phyloP scores from a whole-genome alignment of 2,797 vertebrate species.

The Florisuga fusca region DNA sequence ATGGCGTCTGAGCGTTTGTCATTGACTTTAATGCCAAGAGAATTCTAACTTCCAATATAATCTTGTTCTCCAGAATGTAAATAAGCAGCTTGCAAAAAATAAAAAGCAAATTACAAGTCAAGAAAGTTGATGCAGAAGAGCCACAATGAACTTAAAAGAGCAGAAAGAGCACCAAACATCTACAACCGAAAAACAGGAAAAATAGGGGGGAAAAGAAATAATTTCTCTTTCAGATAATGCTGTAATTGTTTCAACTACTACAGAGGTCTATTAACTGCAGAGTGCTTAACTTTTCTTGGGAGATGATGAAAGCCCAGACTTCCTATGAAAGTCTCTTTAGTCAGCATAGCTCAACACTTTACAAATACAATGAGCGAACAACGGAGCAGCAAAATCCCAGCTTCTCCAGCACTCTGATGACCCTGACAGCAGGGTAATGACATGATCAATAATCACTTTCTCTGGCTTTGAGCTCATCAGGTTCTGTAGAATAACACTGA shows the following conservation, averaged over 20 bases:
- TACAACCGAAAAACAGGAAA: not conserved
- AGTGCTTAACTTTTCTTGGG: not conserved
- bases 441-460: not conserved
- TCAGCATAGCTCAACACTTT: not conserved
- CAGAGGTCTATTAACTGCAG: not conserved
- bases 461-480: not conserved
- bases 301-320: not conserved
- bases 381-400: not conserved
- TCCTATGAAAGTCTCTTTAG: not conserved
- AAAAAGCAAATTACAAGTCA: constrained; percentile 15
- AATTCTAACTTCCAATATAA: constrained; percentile 57
- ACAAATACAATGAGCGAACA: not conserved
- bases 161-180: not conserved
- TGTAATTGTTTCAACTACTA: not conserved
- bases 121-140: constrained; percentile 26
- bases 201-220: not conserved
- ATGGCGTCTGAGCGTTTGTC: constrained; percentile 68
- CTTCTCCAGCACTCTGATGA: not conserved
- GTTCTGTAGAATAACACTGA: not conserved
- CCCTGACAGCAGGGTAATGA: not conserved
- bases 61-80: constrained; percentile 42
- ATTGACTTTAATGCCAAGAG: constrained; percentile 59
- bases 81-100: constrained; percentile 37
- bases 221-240: not conserved
- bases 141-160: not conserved